Evolutionary conservation across 2,797 vertebrate genomes (phyloP).

Genomic region (Synaphobranchus kaupii): DNA sequence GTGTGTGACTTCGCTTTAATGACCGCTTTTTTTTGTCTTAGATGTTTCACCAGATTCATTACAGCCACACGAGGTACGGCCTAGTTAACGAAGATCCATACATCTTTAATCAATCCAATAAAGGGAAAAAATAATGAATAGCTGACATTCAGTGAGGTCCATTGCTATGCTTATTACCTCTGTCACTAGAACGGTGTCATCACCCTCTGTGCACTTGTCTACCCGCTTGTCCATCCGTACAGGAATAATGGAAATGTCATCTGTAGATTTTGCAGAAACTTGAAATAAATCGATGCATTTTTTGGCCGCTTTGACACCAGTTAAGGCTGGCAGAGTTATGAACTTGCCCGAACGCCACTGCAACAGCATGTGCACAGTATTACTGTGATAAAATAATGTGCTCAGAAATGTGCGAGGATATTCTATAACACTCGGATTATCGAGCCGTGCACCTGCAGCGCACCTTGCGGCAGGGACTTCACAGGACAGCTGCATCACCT

Average conservation of each 20-base stretch:
- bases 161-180: background rate
- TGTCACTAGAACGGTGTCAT: background rate
- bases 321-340: constrained; percentile 64
- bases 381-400: background rate
- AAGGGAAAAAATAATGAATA: background rate
- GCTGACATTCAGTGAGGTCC: background rate
- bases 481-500: constrained; percentile 41
- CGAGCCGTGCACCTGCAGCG: constrained; percentile 42
- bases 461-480: constrained; percentile 40
- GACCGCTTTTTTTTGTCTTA: constrained; percentile 67
- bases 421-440: background rate
- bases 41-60: constrained; percentile 65
- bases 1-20: constrained; percentile 66
- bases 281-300: background rate
- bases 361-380: background rate
- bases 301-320: constrained; percentile 26
- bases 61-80: constrained; percentile 59
- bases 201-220: background rate
- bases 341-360: constrained; percentile 47
- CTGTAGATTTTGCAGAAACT: background rate
- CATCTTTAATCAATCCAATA: constrained; percentile 22
- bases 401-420: background rate
- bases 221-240: background rate
- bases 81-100: constrained; percentile 61
- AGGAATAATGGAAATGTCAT: background rate